phyloP scores from a whole-genome alignment of 1,140 invertebrate genomes.

The Drosophila murphyi region DNA sequence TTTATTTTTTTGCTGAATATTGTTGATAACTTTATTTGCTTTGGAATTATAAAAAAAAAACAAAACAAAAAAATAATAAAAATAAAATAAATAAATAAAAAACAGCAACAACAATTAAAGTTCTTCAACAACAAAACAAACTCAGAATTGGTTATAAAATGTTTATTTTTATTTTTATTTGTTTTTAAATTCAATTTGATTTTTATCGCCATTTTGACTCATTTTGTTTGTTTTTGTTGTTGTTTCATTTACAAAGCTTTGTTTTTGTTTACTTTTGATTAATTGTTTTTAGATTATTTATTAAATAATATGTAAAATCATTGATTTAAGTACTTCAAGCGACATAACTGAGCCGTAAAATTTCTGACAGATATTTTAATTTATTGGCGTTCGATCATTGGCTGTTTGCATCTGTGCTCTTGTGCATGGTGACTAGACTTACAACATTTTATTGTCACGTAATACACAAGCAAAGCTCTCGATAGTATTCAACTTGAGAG shows the following conservation, averaged over 20 bases:
- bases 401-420: no score
- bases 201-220: not conserved
- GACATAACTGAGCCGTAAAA: no score
- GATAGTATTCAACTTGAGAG: not conserved
- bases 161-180: slow-evolving; percentile 7
- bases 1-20: slow-evolving; percentile 58
- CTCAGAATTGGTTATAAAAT: slow-evolving; percentile 37
- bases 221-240: slow-evolving; percentile 35
- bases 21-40: slow-evolving; percentile 81
- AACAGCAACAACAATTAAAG: slow-evolving; percentile 16
- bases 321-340: no score
- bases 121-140: slow-evolving; percentile 18
- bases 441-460: slow-evolving; percentile 47
- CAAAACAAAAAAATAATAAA: slow-evolving; percentile 29
- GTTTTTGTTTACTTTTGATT: slow-evolving; percentile 1
- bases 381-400: no score
- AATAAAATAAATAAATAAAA: not conserved
- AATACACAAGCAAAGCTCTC: slow-evolving; percentile 19
- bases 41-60: slow-evolving; percentile 45
- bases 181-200: not conserved
- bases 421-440: not conserved
- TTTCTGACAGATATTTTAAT: no score
- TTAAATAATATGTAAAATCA: not conserved
- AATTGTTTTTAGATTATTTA: not conserved
- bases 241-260: slow-evolving; percentile 39